Conservation (phyloP, 2,113 vertebrate species). For the Mobula birostris region DNA sequence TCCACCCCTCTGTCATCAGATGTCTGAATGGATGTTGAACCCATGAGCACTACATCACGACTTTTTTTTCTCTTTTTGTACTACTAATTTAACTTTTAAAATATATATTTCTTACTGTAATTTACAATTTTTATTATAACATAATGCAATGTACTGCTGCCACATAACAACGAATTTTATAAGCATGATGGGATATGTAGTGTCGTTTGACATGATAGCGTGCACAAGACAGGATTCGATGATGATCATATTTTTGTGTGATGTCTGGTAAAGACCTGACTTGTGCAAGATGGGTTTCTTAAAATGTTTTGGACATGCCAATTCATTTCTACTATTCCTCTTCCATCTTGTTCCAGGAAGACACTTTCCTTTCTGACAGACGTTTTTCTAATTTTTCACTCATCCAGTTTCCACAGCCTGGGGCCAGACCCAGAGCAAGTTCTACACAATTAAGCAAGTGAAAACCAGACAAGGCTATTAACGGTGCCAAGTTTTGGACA, state of each 20-base stretch:
- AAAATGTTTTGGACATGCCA: background rate
- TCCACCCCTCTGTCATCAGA: too few relatives aligned
- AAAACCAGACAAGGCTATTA: too few relatives aligned
- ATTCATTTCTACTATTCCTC: background rate
- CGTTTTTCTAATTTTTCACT: background rate
- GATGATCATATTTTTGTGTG: background rate
- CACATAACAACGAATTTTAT: too few relatives aligned
- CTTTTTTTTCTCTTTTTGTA: too few relatives aligned
- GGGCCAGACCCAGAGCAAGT: slow-evolving; percentile 1
- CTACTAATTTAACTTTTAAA: too few relatives aligned
- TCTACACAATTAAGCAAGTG: too few relatives aligned
- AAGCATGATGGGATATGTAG: background rate
- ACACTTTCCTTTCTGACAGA: background rate
- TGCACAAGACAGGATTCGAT: background rate
- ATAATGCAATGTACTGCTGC: too few relatives aligned
- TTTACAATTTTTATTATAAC: too few relatives aligned
- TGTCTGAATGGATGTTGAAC: too few relatives aligned
- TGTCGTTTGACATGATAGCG: background rate
- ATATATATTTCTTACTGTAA: too few relatives aligned
- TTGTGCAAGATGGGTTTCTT: background rate
- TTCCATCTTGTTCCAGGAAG: background rate
- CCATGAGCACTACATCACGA: too few relatives aligned
- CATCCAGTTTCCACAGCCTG: background rate
- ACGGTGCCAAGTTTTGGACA: too few relatives aligned
- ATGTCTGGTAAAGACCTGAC: background rate